phyloP scores from a whole-genome alignment of 53 echinoderm and acorn worm genomes.

The Antedon mediterranea region DNA sequence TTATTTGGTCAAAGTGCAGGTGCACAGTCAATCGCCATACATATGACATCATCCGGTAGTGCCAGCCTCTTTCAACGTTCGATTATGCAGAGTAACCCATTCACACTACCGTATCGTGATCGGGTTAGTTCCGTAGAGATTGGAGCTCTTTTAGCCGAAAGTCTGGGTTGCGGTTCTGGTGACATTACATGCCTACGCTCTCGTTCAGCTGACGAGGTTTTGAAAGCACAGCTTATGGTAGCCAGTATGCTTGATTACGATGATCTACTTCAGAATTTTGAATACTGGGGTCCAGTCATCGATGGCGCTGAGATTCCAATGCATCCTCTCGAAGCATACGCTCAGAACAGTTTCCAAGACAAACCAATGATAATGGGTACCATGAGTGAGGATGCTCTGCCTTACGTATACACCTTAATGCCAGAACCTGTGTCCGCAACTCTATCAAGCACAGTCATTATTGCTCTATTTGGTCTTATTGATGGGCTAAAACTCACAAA shows the following conservation, averaged over 20 bases:
- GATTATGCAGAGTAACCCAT: slow-evolving; percentile 28
- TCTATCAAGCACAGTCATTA: background rate
- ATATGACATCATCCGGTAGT: slow-evolving; percentile 14
- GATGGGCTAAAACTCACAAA: background rate
- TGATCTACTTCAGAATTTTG: background rate
- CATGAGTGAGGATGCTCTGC: slow-evolving; percentile 3
- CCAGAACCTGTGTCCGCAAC: background rate
- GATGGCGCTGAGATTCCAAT: slow-evolving; percentile 14
- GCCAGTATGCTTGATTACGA: background rate
- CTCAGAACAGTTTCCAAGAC: slow-evolving; percentile 4
- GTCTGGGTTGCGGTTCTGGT: slow-evolving; percentile 1
- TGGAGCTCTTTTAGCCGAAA: slow-evolving; percentile 4
- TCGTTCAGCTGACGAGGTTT: slow-evolving; percentile 5
- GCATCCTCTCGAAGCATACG: slow-evolving; percentile 12
- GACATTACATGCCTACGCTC: slow-evolving; percentile 19
- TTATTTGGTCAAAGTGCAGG: slow-evolving; percentile 34
- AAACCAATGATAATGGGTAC: slow-evolving; percentile 26
- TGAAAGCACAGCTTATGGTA: background rate
- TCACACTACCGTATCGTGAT: slow-evolving; percentile 13
- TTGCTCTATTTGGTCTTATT: background rate
- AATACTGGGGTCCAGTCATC: slow-evolving; percentile 15
- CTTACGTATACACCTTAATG: slow-evolving; percentile 1
- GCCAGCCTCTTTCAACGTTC: slow-evolving; percentile 21
- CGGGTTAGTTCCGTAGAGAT: slow-evolving; percentile 7
- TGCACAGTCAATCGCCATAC: slow-evolving; percentile 23